These are phyloP conservation scores for Labeo calbasu DNA, from an alignment of 2,797 vertebrate genomes.

Conservation along the genomic window DNA sequence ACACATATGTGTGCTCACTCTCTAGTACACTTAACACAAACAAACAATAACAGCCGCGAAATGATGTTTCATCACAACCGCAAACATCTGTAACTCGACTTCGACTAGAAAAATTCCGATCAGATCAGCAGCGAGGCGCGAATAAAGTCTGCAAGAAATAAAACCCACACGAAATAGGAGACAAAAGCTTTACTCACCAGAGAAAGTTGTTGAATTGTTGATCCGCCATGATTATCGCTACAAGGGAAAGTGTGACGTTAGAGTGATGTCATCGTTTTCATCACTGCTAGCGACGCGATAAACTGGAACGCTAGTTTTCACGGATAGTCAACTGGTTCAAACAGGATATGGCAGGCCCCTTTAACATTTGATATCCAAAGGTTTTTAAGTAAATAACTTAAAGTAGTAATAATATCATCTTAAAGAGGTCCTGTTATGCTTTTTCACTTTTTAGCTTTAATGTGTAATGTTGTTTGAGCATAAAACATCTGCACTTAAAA, in stretches of 20 bases:
- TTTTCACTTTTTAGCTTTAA: no score
- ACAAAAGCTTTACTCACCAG: constrained; percentile 52
- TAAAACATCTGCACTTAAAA: no score
- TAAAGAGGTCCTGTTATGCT: no score
- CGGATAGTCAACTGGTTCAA: background rate
- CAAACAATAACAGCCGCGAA: background rate
- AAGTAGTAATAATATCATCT: no score
- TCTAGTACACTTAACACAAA: background rate
- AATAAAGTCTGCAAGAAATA: background rate
- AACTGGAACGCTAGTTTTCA: background rate
- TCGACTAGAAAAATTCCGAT: background rate
- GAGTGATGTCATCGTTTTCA: constrained; percentile 59
- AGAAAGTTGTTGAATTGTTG: constrained; percentile 59
- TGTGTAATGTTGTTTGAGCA: no score
- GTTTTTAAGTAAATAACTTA: background rate
- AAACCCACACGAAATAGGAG: background rate
- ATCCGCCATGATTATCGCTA: constrained; percentile 64
- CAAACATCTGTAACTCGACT: background rate
- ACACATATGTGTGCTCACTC: background rate
- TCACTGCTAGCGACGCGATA: constrained; percentile 29
- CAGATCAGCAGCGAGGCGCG: background rate
- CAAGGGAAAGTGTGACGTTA: constrained; percentile 50
- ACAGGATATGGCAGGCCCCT: background rate
- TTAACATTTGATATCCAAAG: background rate
- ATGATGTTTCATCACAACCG: background rate